Evolutionary conservation across 2,113 vertebrate genomes (phyloP).

Genomic region (Agapornis roseicollis): DNA sequence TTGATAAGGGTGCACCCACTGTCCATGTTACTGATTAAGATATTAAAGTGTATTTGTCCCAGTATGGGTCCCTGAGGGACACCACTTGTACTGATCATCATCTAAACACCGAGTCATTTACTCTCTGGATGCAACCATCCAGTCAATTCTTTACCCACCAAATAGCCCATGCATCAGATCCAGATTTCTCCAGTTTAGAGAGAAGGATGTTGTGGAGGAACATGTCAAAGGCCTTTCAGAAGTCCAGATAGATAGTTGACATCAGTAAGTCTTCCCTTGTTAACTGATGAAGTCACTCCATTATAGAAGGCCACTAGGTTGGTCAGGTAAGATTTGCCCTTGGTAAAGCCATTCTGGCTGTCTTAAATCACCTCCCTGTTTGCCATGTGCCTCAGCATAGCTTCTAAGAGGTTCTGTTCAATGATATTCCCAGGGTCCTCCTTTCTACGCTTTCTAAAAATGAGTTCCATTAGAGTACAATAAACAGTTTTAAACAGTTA

Average conservation of each 20-base stretch:
- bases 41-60: not conserved
- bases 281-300: not conserved
- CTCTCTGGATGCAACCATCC: not conserved
- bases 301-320: not conserved
- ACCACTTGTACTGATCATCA: not conserved
- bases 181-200: not conserved
- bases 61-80: not conserved
- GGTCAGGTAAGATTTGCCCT: not conserved
- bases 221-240: not conserved
- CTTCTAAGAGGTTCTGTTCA: not conserved
- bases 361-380: not conserved
- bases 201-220: not conserved
- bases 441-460: not conserved
- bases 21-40: not conserved
- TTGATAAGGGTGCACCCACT: not conserved
- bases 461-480: not conserved
- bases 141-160: not conserved
- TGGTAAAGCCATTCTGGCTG: not conserved
- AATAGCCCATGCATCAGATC: not conserved
- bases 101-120: not conserved
- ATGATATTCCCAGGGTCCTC: not conserved
- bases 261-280: not conserved
- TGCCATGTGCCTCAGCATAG: not conserved
- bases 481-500: not conserved
- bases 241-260: not conserved